Evolutionary conservation across 2,888 invertebrate species (phyloP), one percentile per base, ranked within the genome.

Genomic region (Plagodis dolabraria): DNA sequence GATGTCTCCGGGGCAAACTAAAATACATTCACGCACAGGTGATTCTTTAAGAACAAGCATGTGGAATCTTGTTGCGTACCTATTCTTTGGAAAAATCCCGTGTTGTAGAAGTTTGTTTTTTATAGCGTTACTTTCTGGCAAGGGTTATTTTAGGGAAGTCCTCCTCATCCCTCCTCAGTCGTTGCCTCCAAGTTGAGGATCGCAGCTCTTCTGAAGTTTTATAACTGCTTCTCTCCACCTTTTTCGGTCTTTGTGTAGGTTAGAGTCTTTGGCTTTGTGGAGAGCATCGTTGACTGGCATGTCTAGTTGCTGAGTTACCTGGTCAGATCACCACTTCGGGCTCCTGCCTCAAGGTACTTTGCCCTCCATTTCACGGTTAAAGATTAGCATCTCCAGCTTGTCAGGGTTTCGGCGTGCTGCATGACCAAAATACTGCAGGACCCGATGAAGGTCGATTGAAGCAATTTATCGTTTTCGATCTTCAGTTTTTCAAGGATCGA

Each of bases 11-110:
- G 33, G 42, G 43, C 48, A 40, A 46, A 49, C 53, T 5, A 45
- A 53, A 53, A 53, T 56, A 53, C 52, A 56, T 36, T 55, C 46
- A 45, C 38, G 9, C 9, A 38, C 43, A 43, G 40, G 40, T 40
- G 40, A 40, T 40, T 40, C 40, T 40, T 8, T 40, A 10, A 40
- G 8, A 10, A 10, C 40, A 6, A 40, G 10, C 40, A 36, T 5
- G 36, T 36, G 40, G 40, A 22, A 22, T 2, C 22, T 22, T 22
- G 22, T 22, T 22, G 2, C 1, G 22, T 22, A n/a, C n/a, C n/a
- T n/a, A 22, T 22, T 22, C 22, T 22, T 22, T 22, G 22, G 22
- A 22, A 22, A 22, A n/a, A 22, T 22, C 4, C 22, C 22, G 22
- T 4, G 22, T 4, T 22, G 2, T 22, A 22, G 22, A 22, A 22